Base-by-base conservation (phyloP, 1,140 invertebrate species). In the Spodoptera litura region DNA sequence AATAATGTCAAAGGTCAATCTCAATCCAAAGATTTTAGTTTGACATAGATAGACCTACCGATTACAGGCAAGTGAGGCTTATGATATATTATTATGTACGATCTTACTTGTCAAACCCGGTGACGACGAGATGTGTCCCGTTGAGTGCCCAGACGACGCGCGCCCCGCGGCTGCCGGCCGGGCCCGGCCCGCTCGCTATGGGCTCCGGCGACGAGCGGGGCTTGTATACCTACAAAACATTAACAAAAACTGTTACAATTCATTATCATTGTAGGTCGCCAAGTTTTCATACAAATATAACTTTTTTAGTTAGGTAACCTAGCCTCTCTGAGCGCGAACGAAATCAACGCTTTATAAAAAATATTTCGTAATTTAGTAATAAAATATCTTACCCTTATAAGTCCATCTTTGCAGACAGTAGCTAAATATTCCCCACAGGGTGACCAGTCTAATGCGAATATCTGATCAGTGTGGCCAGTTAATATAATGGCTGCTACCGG, bases 371-470 rank as follows among this genome's bases (percentile, higher is more conserved):
- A 20, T 20, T 20, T 20, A 20, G 20, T 20, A 20, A 20, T 20
- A 20, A 20, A 1, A 20, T 20, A 20, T 20, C 20, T 87, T 52
- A 99, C 96, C 83, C 98, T 95, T 9, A 99, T 95, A 85, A 97
- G 96, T n/a, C 97, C 97, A 94, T 99, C 98, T 91, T 98, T 98
- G 93, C 98, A 98, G 0, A 98, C 96, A 5, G 97, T 98, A 9
- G 98, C 98, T 56, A 98, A 95, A 87, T 96, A 97, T 9, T 96
- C 96, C 1, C 98, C 98, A 89, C 98, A 98, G 0, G 97, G 97
- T 78, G 98, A 99, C 98, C 98, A 99, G 8, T 97, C 97, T 64
- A 98, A 95, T 78, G 97, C 97, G 81, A 99, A 99, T 89, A 99
- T 98, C 95, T 98, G 97, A 89, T 98, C 97, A 0, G 95, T 96